phyloP scores from a whole-genome alignment of 2,797 vertebrate species.

The Syngnathus acus region DNA sequence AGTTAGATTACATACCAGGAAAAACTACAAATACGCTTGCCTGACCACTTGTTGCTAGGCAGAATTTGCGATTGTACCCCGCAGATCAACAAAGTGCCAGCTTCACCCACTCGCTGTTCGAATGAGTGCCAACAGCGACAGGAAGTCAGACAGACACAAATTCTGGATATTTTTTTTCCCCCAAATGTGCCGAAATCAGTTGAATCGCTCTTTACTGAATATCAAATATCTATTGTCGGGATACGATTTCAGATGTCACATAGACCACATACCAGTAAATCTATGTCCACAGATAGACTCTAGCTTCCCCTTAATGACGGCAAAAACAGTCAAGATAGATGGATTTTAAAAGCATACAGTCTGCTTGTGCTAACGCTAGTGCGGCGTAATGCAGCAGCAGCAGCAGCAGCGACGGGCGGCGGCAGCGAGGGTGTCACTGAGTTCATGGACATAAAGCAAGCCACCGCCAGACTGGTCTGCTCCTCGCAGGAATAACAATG shows the following conservation, averaged over 20 bases:
- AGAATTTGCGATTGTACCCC: neutral
- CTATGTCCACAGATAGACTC: neutral
- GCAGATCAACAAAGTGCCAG: neutral
- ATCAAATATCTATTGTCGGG: neutral
- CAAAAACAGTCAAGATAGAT: neutral
- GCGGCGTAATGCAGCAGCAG: constrained; percentile 55
- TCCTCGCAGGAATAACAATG: constrained; percentile 63
- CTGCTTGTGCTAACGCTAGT: constrained; percentile 39
- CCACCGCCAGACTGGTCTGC: constrained; percentile 55
- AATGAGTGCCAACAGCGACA: neutral
- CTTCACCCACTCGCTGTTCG: neutral
- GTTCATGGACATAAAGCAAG: constrained; percentile 66
- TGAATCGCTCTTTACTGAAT: neutral
- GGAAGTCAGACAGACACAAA: neutral
- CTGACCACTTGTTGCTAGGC: constrained; percentile 4
- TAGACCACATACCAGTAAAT: too few relatives aligned
- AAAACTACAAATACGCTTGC: neutral
- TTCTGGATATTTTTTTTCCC: neutral
- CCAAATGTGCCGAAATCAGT: neutral
- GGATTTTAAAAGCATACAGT: constrained; percentile 7
- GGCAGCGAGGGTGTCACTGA: constrained; percentile 46
- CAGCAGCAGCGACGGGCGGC: constrained; percentile 7
- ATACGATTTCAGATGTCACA: too few relatives aligned
- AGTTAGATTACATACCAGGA: neutral
- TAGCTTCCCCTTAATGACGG: neutral